These are phyloP conservation scores for Paracanthobrama guichenoti DNA, from an alignment of 2,113 vertebrate species.

Conservation along the genomic window DNA sequence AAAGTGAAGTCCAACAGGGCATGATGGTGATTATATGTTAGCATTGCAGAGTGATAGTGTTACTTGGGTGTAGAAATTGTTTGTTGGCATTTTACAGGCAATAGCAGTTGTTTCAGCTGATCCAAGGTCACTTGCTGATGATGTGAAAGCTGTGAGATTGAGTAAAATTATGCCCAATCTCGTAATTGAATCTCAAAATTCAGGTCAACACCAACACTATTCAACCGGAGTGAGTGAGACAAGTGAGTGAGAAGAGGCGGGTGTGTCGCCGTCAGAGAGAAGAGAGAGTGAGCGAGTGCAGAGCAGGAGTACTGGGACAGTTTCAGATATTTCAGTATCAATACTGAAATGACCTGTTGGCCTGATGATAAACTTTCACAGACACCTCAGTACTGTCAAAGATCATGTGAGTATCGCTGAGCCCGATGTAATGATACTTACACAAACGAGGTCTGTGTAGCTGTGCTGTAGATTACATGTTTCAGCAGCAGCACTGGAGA, in stretches of 20 bases:
- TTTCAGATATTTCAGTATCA: too few species aligned
- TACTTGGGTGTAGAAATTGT: not conserved
- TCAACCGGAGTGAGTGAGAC: too few species aligned
- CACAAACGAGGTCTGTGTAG: not conserved
- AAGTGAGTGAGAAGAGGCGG: too few species aligned
- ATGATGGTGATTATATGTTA: not conserved
- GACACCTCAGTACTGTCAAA: not conserved
- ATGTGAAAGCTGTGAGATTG: not conserved
- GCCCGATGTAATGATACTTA: not conserved
- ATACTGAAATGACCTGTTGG: not conserved
- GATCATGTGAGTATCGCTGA: constrained; percentile 29
- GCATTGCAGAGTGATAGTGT: not conserved
- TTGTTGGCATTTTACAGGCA: not conserved
- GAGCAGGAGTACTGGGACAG: too few species aligned
- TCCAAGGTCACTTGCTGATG: not conserved
- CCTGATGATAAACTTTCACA: not conserved
- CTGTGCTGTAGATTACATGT: not conserved
- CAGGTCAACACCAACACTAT: too few species aligned
- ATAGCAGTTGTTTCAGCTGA: not conserved
- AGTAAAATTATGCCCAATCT: too few species aligned
- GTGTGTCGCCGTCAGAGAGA: too few species aligned
- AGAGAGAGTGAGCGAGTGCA: too few species aligned
- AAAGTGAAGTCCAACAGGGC: constrained; percentile 23
- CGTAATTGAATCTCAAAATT: too few species aligned
- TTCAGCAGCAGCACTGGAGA: not conserved